phyloP scores from a whole-genome alignment of 2,888 invertebrate species.

The Drosophila mettleri region DNA sequence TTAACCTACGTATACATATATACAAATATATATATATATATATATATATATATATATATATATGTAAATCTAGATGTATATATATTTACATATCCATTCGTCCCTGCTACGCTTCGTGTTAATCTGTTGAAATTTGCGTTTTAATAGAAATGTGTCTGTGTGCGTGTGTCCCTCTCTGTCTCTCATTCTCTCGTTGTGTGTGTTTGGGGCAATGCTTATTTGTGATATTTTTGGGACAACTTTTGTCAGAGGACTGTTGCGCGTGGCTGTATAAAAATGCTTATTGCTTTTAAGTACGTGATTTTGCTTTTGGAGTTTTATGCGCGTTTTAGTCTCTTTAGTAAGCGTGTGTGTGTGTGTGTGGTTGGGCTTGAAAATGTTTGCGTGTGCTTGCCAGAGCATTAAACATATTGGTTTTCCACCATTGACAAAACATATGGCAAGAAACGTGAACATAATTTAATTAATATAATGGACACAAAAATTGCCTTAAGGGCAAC shows the following conservation, averaged over 20 bases:
- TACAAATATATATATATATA: neutral
- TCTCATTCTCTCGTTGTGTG: conserved; percentile 12
- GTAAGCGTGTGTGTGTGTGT: conserved; percentile 1
- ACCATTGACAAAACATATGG: conserved; percentile 58
- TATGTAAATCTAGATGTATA: neutral
- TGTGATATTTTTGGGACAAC: conserved; percentile 37
- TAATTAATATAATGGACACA: conserved; percentile 71
- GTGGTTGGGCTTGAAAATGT: no score
- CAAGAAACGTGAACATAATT: conserved; percentile 58
- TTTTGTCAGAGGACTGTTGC: conserved; percentile 47
- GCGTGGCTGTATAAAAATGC: conserved; percentile 64
- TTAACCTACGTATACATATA: conserved; percentile 2
- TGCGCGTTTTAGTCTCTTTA: conserved; percentile 22
- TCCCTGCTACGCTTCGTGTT: conserved; percentile 51
- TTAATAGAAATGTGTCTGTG: conserved; percentile 63
- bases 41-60: neutral
- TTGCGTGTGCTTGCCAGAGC: conserved; percentile 45
- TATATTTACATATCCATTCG: neutral
- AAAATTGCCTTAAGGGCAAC: conserved; percentile 12
- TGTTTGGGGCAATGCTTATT: conserved; percentile 29
- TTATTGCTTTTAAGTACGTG: conserved; percentile 78
- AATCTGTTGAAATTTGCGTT: conserved; percentile 79
- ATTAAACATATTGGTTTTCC: conserved; percentile 72
- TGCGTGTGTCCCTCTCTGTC: conserved; percentile 4
- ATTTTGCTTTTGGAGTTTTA: conserved; percentile 61